Conservation (phyloP, 2,888 invertebrate genomes). For the Hemistola chrysoprasaria region DNA sequence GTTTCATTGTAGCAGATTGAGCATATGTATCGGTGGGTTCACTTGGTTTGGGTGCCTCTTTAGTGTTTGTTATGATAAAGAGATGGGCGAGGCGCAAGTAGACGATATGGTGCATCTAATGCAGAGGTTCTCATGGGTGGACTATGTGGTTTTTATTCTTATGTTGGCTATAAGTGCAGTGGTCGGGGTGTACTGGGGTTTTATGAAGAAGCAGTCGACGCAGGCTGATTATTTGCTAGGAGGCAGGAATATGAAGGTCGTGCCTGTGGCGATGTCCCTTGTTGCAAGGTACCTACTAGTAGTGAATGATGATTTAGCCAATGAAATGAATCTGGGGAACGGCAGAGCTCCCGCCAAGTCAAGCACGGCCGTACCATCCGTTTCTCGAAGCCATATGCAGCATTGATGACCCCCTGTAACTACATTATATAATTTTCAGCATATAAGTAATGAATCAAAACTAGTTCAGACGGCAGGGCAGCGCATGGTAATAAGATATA, state of each 20-base stretch:
- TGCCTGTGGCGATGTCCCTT: conserved; percentile 92
- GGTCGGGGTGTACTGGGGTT: conserved; percentile 92
- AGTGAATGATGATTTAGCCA: too few relatives aligned
- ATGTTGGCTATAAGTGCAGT: conserved; percentile 90
- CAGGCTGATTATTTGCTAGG: conserved; percentile 90
- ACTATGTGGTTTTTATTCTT: conserved; percentile 89
- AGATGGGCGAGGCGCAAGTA: conserved; percentile 62
- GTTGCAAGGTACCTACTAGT: conserved; percentile 86
- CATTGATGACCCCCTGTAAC: too few relatives aligned
- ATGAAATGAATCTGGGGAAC: too few relatives aligned
- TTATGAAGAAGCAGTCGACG: conserved; percentile 84
- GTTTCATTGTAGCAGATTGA: conserved; percentile 79
- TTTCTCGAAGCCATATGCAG: too few relatives aligned
- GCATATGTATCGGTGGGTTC: conserved; percentile 48
- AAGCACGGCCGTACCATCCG: too few relatives aligned
- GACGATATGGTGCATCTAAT: conserved; percentile 75
- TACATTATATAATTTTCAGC: too few relatives aligned
- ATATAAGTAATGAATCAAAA: too few relatives aligned
- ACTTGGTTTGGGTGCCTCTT: conserved; percentile 51
- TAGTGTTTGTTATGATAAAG: conserved; percentile 15
- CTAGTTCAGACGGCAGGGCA: too few relatives aligned
- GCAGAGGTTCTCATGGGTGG: conserved; percentile 86
- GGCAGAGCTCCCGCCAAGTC: too few relatives aligned
- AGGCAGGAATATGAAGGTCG: conserved; percentile 89
- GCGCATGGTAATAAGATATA: too few relatives aligned